Conservation (phyloP, 2,797 vertebrate genomes). For the Coccyzus lansbergi region DNA sequence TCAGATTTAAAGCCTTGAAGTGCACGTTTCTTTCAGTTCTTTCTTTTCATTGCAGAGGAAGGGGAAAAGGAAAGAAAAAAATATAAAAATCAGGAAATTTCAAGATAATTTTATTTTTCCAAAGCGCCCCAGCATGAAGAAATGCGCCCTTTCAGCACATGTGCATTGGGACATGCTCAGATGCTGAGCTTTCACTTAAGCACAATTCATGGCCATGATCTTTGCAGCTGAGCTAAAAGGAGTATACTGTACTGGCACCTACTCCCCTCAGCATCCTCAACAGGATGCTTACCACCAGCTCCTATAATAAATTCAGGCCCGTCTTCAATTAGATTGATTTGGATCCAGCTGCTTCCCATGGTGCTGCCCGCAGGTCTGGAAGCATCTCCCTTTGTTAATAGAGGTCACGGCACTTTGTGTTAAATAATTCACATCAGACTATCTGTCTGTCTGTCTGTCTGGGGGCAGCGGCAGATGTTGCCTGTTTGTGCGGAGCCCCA, state of each 20-base stretch:
- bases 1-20: slow-evolving; percentile 99
- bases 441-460: slow-evolving; percentile 57
- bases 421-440: slow-evolving; percentile 92
- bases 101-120: slow-evolving; percentile 83
- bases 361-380: slow-evolving; percentile 80
- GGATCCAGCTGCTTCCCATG: slow-evolving; percentile 83
- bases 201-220: neutral
- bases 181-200: neutral
- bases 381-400: slow-evolving; percentile 86
- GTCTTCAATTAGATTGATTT: slow-evolving; percentile 78
- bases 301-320: slow-evolving; percentile 81
- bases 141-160: neutral
- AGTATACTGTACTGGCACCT: slow-evolving; percentile 72
- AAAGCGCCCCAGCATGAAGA: slow-evolving; percentile 59
- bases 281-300: slow-evolving; percentile 43
- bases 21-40: slow-evolving; percentile 89
- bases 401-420: slow-evolving; percentile 88
- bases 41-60: slow-evolving; percentile 85
- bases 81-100: slow-evolving; percentile 59
- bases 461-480: slow-evolving; percentile 89
- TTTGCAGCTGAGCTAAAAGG: neutral
- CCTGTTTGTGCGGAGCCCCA: slow-evolving; percentile 63
- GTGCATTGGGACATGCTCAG: fast-evolving
- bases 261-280: slow-evolving; percentile 68
- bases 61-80: neutral